Conservation (phyloP, 1,140 invertebrate genomes). For the Drosophila chauvacae region DNA sequence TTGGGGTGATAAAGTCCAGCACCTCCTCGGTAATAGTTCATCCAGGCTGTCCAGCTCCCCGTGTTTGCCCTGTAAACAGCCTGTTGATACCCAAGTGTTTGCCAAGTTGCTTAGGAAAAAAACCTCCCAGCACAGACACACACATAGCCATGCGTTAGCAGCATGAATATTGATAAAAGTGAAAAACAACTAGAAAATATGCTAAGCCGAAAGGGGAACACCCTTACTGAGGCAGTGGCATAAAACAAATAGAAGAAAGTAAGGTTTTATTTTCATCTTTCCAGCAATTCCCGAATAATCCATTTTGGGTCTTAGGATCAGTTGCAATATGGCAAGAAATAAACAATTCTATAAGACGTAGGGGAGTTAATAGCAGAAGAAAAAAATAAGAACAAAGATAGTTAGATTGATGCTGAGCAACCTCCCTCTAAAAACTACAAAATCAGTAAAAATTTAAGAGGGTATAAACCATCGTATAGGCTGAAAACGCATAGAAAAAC, state of each 20-base stretch:
- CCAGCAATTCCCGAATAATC: too few relatives aligned
- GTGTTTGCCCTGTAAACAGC: conserved; percentile 20
- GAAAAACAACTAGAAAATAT: conserved; percentile 21
- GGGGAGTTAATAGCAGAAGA: too few relatives aligned
- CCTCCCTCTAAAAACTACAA: too few relatives aligned
- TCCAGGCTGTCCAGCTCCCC: background rate
- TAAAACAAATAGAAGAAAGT: too few relatives aligned
- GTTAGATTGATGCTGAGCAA: too few relatives aligned
- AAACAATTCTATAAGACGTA: too few relatives aligned
- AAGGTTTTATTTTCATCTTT: too few relatives aligned
- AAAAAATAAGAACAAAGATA: too few relatives aligned
- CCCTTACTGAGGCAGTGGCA: background rate
- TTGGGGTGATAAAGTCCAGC: conserved; percentile 28
- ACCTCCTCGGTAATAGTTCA: background rate
- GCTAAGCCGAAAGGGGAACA: background rate
- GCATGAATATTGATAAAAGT: conserved; percentile 36
- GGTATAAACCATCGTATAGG: background rate
- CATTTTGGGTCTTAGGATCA: too few relatives aligned
- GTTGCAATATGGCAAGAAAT: too few relatives aligned
- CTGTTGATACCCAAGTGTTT: conserved; percentile 13
- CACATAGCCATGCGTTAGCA: conserved; percentile 25
- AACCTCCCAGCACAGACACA: background rate
- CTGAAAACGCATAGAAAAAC: background rate
- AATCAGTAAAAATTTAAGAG: background rate
- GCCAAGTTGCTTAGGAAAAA: conserved; percentile 26